Base-by-base conservation (phyloP, 2,888 invertebrate genomes). In the Nemotelus pantherinus region DNA sequence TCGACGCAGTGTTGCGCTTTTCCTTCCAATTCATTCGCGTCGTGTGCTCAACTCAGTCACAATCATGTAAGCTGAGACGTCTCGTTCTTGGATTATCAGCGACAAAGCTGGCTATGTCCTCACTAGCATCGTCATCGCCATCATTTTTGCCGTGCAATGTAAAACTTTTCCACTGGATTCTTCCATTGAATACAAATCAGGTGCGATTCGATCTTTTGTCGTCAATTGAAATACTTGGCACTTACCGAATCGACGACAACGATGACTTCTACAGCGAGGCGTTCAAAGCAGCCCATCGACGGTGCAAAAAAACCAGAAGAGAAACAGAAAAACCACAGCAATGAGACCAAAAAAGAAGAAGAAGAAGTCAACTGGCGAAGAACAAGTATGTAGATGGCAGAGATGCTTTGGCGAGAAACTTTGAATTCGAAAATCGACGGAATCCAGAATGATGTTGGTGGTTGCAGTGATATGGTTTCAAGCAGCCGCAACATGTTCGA, bases 111-210 rank as follows among this genome's bases (percentile, higher is more conserved):
- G 43, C 63, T 43, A 63, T 63, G 63, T 63, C 43, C 70, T 70
- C 55, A 55, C 44, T 70, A 41, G 70, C 70, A 70, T 70, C 25
- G 25, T 25, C 25, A 25, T 25, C 25, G 25, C 25, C 25, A 25
- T 25, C 25, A 53, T 70, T 55, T 41, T 63, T 74, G 74, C 55
- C 72, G 65, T 76, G 76, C 64, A 65, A 76, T 76, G 65, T 64
- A 76, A 64, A 76, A 76, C 65, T 76, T 76, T 74, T 74, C 65
- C 64, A 55, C 60, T 76, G 57, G 72, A 53, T 67, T 72, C 47
- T 77, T 76, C 41, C 48, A 53, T 70, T 68, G 78, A 76, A 78
- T 78, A 78, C 76, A 78, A 78, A 78, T 78, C 78, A 78, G 76
- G 78, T 75, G 67, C 78, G 60, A 72, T 72, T 72, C 72, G 58